Conservation (phyloP, 2,888 invertebrate genomes). For the Dexiosoma caninum region DNA sequence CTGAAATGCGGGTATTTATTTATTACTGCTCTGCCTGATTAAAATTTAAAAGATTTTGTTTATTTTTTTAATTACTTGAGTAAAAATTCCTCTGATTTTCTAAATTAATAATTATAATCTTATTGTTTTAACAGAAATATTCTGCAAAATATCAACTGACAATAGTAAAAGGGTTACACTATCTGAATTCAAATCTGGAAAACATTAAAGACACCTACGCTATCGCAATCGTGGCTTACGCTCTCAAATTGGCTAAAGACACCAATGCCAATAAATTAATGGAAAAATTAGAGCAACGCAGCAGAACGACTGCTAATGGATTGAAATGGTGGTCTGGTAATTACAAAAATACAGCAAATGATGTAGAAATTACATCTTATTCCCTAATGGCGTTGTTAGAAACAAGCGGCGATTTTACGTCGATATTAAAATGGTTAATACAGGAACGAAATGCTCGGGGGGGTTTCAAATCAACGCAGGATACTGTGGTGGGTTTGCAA, state of each 20-base stretch:
- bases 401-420: slow-evolving; percentile 69
- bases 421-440: slow-evolving; percentile 85
- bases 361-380: slow-evolving; percentile 90
- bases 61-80: too few species aligned
- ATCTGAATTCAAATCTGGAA: too few species aligned
- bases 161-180: slow-evolving; percentile 86
- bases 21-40: too few species aligned
- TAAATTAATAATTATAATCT: too few species aligned
- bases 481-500: slow-evolving; percentile 84
- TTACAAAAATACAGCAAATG: slow-evolving; percentile 80
- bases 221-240: slow-evolving; percentile 85
- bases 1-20: too few species aligned
- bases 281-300: slow-evolving; percentile 77
- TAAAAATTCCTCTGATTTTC: too few species aligned
- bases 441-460: slow-evolving; percentile 82
- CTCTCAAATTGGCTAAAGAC: slow-evolving; percentile 85
- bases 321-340: slow-evolving; percentile 85
- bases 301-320: slow-evolving; percentile 77
- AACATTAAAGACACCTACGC: slow-evolving; percentile 84
- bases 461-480: slow-evolving; percentile 85
- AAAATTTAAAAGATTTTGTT: too few species aligned
- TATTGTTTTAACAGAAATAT: too few species aligned
- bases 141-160: slow-evolving; percentile 79
- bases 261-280: slow-evolving; percentile 78
- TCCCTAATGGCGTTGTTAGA: slow-evolving; percentile 83